These are phyloP conservation scores for Nannoperca australis DNA, from an alignment of 2,797 vertebrate genomes.

Conservation along the genomic window DNA sequence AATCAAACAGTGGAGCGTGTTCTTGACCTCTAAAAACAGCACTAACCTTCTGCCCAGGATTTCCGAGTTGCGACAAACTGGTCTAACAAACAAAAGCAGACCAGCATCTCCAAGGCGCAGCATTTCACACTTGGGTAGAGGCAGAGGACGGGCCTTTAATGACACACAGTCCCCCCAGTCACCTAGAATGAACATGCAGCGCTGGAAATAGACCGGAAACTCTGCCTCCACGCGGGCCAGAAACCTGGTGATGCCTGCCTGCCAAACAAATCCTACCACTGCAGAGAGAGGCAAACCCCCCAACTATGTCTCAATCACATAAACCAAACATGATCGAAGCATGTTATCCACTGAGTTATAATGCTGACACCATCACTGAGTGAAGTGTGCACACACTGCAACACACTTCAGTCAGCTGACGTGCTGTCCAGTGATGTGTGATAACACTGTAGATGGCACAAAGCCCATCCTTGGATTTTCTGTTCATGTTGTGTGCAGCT, in stretches of 20 bases:
- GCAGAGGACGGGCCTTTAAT: slow-evolving; percentile 78
- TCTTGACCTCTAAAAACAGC: slow-evolving; percentile 52
- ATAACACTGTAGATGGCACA: slow-evolving; percentile 59
- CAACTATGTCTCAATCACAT: slow-evolving; percentile 58
- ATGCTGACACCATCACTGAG: slow-evolving; percentile 52
- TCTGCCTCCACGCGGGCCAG: slow-evolving; percentile 64
- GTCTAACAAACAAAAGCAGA: slow-evolving; percentile 75
- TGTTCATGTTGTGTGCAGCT: slow-evolving; percentile 48
- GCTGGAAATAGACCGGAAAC: slow-evolving; percentile 84
- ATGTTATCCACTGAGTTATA: slow-evolving; percentile 57
- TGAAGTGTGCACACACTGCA: slow-evolving; percentile 39
- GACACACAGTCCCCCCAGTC: slow-evolving; percentile 79
- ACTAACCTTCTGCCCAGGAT: slow-evolving; percentile 58
- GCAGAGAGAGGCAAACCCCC: slow-evolving; percentile 32
- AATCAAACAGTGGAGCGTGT: slow-evolving; percentile 4
- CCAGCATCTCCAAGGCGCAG: slow-evolving; percentile 75
- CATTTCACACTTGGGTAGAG: slow-evolving; percentile 81
- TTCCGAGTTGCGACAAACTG: slow-evolving; percentile 51
- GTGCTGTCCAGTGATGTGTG: slow-evolving; percentile 65
- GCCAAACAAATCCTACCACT: slow-evolving; percentile 56
- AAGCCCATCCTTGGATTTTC: slow-evolving; percentile 44
- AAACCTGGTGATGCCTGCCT: slow-evolving; percentile 68
- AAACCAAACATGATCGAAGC: slow-evolving; percentile 62
- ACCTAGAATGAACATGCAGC: slow-evolving; percentile 80
- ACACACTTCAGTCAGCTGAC: slow-evolving; percentile 52